Conservation (phyloP, 2,113 vertebrate species). For the Melanocharis versteri region DNA sequence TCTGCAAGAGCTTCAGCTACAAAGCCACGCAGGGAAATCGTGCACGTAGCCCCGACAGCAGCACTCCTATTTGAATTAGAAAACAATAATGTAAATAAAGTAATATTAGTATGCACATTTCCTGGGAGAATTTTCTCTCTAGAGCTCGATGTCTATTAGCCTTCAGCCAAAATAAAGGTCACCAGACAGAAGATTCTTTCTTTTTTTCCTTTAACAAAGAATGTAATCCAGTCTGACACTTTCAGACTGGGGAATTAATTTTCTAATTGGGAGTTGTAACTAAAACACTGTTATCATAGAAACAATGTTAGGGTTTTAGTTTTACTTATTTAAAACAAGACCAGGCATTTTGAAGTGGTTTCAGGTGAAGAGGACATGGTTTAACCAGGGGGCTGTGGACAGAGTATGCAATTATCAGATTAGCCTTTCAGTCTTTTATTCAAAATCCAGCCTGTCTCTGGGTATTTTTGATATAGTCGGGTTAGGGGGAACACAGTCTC, state of each 20-base stretch:
- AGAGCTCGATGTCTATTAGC: slow-evolving; percentile 49
- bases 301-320: neutral
- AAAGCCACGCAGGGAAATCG: neutral
- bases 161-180: slow-evolving; percentile 72
- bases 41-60: neutral
- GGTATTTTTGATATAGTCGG: neutral
- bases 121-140: slow-evolving; percentile 36
- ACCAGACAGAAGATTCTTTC: slow-evolving; percentile 48
- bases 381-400: neutral
- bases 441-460: neutral
- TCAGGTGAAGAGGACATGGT: neutral
- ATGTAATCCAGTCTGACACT: slow-evolving; percentile 45
- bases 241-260: slow-evolving; percentile 47
- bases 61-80: slow-evolving; percentile 52
- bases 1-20: neutral
- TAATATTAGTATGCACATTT: slow-evolving; percentile 23
- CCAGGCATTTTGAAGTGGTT: neutral
- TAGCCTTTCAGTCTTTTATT: neutral
- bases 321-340: neutral
- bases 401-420: neutral
- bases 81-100: slow-evolving; percentile 58
- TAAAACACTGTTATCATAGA: neutral
- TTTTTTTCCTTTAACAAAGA: slow-evolving; percentile 47
- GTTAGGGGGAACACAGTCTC: neutral
- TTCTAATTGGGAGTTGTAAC: slow-evolving; percentile 12